Evolutionary conservation across 64 coral and sea anemone species (phyloP), one percentile per base, ranked within the genome.

Genomic region (Actinia tenebrosa): DNA sequence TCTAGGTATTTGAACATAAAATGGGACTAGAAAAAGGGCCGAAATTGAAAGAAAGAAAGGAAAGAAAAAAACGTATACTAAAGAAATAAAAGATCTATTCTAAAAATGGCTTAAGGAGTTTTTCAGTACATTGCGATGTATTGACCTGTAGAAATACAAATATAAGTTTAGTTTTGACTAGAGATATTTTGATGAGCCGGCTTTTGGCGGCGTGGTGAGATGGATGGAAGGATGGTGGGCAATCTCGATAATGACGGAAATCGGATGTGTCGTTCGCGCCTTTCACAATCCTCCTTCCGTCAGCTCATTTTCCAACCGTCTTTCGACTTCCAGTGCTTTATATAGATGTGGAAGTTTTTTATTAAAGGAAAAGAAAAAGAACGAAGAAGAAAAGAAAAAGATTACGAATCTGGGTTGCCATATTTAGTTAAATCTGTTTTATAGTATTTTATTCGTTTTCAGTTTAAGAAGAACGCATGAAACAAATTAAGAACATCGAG

Each of bases 261-360:
- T 75, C 69, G 69, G 69, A 75, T 75, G 69, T 75, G 69, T 75
- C 69, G 69, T 75, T 75, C 69, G 20, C 25, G 20, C 25, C 69
- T 75, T 75, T 75, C 69, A 75, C 69, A 75, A 22, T 75, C 27
- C 69, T 75, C 9, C 26, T 75, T 75, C 69, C 69, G 69, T 75
- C 69, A 75, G 4, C 27, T 75, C 69, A 75, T 75, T 75, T 75
- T 75, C 0, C 23, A 25, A 1, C 69, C 69, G 69, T 75, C 69
- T 75, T 75, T 75, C 69, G 42, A 27, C 25, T 75, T 75, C 27
- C 26, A 75, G 69, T 75, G 9, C 69, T 42, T 75, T 75, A 75
- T 75, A 66, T 66, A 66, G 63, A 66, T 4, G 47, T 50, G 63
- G 20, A 66, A 75, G 69, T 75, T 75, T 9, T 75, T 75, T 42